A percentile compares a stretch with the other conserved stretches of the same genome.
These are phyloP conservation scores for Pecten maximus DNA, from an alignment of 2,888 invertebrate genomes.

Conservation along the genomic window DNA sequence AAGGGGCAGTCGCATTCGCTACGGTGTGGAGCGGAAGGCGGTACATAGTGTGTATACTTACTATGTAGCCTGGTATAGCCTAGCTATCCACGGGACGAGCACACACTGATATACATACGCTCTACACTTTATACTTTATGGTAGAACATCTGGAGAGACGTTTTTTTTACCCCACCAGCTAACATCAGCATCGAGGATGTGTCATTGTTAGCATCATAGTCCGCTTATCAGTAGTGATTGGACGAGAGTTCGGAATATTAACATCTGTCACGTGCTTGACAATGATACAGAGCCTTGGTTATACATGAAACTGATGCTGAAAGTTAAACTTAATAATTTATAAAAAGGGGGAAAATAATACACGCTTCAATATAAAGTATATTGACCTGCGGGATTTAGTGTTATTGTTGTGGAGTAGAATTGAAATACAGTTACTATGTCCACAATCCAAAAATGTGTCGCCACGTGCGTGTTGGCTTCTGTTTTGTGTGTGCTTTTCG, in stretches of 20 bases:
- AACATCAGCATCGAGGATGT: constrained; percentile 8
- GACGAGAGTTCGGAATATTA: background rate
- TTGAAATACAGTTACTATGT: background rate
- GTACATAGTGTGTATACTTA: background rate
- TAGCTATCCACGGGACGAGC: constrained; percentile 12
- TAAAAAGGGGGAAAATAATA: background rate
- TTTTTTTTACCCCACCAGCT: background rate
- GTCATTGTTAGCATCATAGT: background rate
- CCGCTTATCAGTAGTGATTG: background rate
- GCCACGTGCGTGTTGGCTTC: background rate
- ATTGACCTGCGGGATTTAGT: background rate
- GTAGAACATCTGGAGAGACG: background rate
- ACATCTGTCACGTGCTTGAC: constrained; percentile 8
- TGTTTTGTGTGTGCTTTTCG: background rate
- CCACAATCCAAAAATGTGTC: background rate
- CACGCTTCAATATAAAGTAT: background rate
- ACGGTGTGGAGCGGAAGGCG: background rate
- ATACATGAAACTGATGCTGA: background rate
- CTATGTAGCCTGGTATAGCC: background rate
- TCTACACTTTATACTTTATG: background rate
- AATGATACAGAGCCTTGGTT: background rate
- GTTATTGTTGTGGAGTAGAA: background rate
- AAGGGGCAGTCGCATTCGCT: constrained; percentile 23
- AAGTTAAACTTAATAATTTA: background rate
- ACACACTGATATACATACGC: background rate